These are phyloP conservation scores for Ornithoptera priamus DNA, from an alignment of 2,888 invertebrate species.

Conservation along the genomic window DNA sequence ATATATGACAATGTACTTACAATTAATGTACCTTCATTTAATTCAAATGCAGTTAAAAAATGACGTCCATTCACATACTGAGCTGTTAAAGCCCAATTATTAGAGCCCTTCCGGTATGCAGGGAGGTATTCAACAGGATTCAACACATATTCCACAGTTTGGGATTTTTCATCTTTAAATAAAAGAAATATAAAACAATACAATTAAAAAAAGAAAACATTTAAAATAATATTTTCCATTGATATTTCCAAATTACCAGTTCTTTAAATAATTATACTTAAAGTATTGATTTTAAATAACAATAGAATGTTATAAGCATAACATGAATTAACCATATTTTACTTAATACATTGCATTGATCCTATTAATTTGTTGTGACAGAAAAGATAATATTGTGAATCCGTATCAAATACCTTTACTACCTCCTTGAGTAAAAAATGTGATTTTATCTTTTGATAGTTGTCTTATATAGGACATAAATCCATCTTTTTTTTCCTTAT, in stretches of 20 bases:
- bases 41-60: conserved; percentile 73
- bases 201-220: too few relatives aligned
- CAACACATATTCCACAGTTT: conserved; percentile 67
- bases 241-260: too few relatives aligned
- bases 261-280: too few relatives aligned
- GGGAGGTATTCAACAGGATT: conserved; percentile 71
- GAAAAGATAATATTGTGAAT: neutral
- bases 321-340: too few relatives aligned
- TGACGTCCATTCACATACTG: conserved; percentile 76
- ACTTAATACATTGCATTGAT: too few relatives aligned
- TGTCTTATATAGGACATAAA: conserved; percentile 75
- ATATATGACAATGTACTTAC: conserved; percentile 49
- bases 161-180: conserved; percentile 61
- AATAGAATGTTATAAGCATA: too few relatives aligned
- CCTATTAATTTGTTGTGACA: neutral
- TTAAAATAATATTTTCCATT: too few relatives aligned
- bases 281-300: too few relatives aligned
- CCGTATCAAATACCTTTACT: conserved; percentile 57
- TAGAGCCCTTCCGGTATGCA: conserved; percentile 64
- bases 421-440: conserved; percentile 66
- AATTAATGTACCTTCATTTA: conserved; percentile 71
- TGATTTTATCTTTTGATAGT: conserved; percentile 75
- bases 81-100: conserved; percentile 71
- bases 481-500: conserved; percentile 69
- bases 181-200: too few relatives aligned